phyloP scores from a whole-genome alignment of 2,888 invertebrate species.

The Andrena praecox region DNA sequence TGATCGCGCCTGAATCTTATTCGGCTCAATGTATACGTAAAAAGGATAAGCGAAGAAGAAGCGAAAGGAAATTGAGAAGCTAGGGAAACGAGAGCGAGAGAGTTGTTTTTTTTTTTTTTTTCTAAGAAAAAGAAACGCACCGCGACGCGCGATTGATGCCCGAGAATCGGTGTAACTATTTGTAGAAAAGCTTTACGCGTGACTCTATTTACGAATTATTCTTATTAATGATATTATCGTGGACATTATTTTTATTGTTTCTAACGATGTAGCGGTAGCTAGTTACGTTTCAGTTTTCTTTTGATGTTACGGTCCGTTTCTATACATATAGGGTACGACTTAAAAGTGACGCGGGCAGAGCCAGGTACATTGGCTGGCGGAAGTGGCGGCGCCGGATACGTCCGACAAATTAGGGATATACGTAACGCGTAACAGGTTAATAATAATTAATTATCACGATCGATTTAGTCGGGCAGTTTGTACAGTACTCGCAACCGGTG shows the following conservation, averaged over 20 bases:
- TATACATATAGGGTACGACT: constrained; percentile 14
- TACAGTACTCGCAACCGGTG: constrained; percentile 71
- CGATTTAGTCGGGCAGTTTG: constrained; percentile 74
- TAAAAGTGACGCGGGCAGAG: constrained; percentile 71
- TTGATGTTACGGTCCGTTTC: constrained; percentile 17
- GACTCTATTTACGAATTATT: constrained; percentile 71
- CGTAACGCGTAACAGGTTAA: constrained; percentile 70
- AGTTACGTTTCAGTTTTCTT: constrained; percentile 78
- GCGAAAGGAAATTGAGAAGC: constrained; percentile 65
- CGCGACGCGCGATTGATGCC: constrained; percentile 51
- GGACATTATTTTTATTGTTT: constrained; percentile 38
- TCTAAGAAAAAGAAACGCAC: constrained; percentile 66
- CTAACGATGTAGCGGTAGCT: constrained; percentile 67
- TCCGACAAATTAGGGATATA: constrained; percentile 80
- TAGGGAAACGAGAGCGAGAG: constrained; percentile 71
- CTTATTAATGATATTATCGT: constrained; percentile 58
- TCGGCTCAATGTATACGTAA: constrained; percentile 83
- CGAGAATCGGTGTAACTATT: constrained; percentile 79
- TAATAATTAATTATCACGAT: constrained; percentile 66
- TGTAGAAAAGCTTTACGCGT: constrained; percentile 81
- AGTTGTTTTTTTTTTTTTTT: constrained; percentile 1
- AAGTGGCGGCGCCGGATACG: constrained; percentile 81
- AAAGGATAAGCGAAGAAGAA: constrained; percentile 57
- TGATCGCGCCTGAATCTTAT: constrained; percentile 79
- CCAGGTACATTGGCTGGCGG: constrained; percentile 65